Evolutionary conservation across 1,140 invertebrate genomes (phyloP), one percentile per base, ranked within the genome.

Genomic region (Trichonephila clavata): DNA sequence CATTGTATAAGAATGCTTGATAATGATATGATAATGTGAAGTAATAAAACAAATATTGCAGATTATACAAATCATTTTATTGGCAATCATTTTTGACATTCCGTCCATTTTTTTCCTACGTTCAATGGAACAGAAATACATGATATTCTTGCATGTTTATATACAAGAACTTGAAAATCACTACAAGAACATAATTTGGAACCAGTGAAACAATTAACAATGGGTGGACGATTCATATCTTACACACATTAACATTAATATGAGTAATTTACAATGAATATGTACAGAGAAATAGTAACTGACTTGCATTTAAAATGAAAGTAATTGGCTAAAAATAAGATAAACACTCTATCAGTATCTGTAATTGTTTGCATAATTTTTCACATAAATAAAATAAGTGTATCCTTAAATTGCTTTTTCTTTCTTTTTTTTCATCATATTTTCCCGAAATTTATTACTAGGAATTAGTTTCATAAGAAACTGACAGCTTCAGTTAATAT

Each of bases 41-140:
- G 3, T 68, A 68, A 89, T 21, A n/a, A 57, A 71, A 50, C 57
- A n/a, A 27, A 21, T 20, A n/a, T 77, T n/a, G 57, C 57, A 81
- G 27, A 68, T 92, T 84, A 83, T 84, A 92, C 60, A 92, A 92
- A 92, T 84, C 80, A 84, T 86, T 92, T 92, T 92, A 92, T 86
- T 92, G 90, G 60, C 90, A 91, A 92, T 86, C 43, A 86, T 20
- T 71, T 59, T 7, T 84, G 32, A 65, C 39, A 86, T 57, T 60
- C 21, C 7, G 6, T 63, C 27, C 13, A 24, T 65, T 57, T 50
- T 63, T 10, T 0, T 83, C 65, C 60, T 65, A 65, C 57, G 5
- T 32, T 68, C 50, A 4, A 71, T 24, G 87, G n/a, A 71, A 83
- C 65, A 43, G n/a, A 83, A 43, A 81, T 50, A 77, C n/a, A 32